These are phyloP conservation scores for Zoanthus sansibaricus DNA, from an alignment of 92 coral and sea anemone species.

Conservation along the genomic window DNA sequence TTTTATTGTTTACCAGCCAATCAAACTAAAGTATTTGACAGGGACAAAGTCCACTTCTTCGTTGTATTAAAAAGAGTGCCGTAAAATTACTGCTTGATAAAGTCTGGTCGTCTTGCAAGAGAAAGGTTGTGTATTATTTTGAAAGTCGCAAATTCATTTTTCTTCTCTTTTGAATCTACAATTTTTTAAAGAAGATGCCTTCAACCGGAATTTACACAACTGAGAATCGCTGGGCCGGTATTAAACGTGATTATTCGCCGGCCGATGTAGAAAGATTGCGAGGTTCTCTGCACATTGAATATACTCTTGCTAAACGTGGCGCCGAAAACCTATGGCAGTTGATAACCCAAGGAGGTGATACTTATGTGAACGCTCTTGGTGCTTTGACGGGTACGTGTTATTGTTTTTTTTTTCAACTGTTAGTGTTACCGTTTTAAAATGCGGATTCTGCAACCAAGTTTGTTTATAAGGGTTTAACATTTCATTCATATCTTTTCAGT, in stretches of 20 bases:
- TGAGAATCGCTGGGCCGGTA: slow-evolving; percentile 85
- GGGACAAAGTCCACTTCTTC: slow-evolving; percentile 34
- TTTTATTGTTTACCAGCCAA: background rate
- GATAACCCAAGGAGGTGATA: slow-evolving; percentile 74
- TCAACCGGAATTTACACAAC: slow-evolving; percentile 63
- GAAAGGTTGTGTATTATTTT: background rate
- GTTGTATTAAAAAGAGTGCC: slow-evolving; percentile 7
- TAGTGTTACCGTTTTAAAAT: too few species aligned
- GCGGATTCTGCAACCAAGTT: background rate
- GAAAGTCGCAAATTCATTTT: background rate
- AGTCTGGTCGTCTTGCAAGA: background rate
- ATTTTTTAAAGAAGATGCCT: slow-evolving; percentile 18
- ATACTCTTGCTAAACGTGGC: slow-evolving; percentile 90
- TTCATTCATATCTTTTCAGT: background rate
- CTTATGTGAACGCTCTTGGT: slow-evolving; percentile 88
- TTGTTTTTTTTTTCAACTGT: background rate
- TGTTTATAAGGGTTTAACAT: slow-evolving; percentile 17
- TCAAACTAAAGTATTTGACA: slow-evolving; percentile 8
- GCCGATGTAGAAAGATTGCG: slow-evolving; percentile 83
- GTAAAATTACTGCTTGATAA: background rate
- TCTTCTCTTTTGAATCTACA: background rate
- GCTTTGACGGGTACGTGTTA: slow-evolving; percentile 84
- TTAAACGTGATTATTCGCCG: slow-evolving; percentile 84
- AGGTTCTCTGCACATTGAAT: slow-evolving; percentile 82
- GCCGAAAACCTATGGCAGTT: slow-evolving; percentile 84